Base-by-base conservation (phyloP, 1,140 invertebrate species). In the Apis florea region DNA sequence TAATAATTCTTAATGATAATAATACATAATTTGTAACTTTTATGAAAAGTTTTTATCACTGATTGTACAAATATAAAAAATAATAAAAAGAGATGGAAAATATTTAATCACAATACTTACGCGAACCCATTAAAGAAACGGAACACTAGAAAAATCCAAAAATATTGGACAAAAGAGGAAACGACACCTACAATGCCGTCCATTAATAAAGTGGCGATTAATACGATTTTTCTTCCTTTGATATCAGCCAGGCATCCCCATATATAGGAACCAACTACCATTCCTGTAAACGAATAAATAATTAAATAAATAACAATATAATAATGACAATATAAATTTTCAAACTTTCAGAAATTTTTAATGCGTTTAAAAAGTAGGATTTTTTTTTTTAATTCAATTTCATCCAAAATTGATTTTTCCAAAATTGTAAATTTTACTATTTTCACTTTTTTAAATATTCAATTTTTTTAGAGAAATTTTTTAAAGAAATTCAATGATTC, bases 211-310 rank as follows among this genome's bases (percentile, higher is more conserved):
- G 97, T 96, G 21, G 95, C 95, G 61, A 97, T 96, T 73, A 98
- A 92, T 21, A 97, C 96, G 13, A 95, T 91, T 90, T 96, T 96
- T 47, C 97, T 95, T 0, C 97, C 97, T 86, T 96, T 96, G 0
- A 96, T 96, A 92, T 98, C 97, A 83, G 97, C 97, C 86, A 98
- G 93, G 84, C 96, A 97, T 54, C 97, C 97, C 97, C 97, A 98
- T 91, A 98, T 96, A 93, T 97, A 97, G n/a, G 97, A 97, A 24
- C 97, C 97, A 81, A 97, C 93, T 78, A 98, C 95, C 97, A 98
- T 98, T 83, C 97, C 97, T 97, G 86, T 8, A 84, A 88, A 74
- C 67, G 54, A 79, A 83, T 66, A 61, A 56, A 53, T 53, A 53
- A 53, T 53, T 4, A 53, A 53, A 53, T 53, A 53, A 53, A 13